Evolutionary conservation across 2,113 vertebrate genomes (phyloP).

Genomic region (Platichthys flesus): DNA sequence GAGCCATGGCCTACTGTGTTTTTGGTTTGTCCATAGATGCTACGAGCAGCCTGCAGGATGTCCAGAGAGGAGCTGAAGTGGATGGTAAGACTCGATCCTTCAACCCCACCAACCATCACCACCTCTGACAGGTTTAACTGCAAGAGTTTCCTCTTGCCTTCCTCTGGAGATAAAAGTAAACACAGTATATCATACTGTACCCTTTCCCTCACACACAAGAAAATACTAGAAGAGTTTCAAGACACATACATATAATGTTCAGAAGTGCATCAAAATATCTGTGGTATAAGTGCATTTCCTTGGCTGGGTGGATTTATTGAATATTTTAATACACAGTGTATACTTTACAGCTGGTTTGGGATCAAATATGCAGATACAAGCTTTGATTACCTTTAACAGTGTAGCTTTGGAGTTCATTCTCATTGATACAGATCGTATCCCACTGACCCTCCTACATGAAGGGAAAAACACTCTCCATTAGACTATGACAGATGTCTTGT

Average conservation of each 20-base stretch:
- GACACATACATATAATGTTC: neutral
- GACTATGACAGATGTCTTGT: neutral
- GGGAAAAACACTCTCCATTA: neutral
- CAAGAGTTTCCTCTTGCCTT: conserved; percentile 83
- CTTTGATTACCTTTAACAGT: conserved; percentile 86
- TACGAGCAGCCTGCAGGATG: conserved; percentile 80
- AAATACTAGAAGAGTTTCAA: neutral
- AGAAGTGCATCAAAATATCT: neutral
- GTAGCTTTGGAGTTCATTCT: conserved; percentile 88
- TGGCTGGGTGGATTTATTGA: neutral
- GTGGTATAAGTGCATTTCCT: neutral
- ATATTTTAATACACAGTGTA: neutral
- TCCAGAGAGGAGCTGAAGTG: conserved; percentile 90
- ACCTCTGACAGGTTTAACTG: conserved; percentile 82
- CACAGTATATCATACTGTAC: neutral
- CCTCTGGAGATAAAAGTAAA: conserved; percentile 76
- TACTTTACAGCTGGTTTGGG: neutral
- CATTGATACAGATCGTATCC: conserved; percentile 90
- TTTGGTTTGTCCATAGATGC: conserved; percentile 86
- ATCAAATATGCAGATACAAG: neutral
- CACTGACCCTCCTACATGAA: conserved; percentile 86
- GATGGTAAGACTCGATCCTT: conserved; percentile 85
- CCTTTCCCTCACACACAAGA: neutral
- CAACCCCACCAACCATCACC: conserved; percentile 77
- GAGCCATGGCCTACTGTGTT: conserved; percentile 81